These are phyloP conservation scores for Corythoichthys intestinalis DNA, from an alignment of 2,113 vertebrate genomes.

Conservation along the genomic window DNA sequence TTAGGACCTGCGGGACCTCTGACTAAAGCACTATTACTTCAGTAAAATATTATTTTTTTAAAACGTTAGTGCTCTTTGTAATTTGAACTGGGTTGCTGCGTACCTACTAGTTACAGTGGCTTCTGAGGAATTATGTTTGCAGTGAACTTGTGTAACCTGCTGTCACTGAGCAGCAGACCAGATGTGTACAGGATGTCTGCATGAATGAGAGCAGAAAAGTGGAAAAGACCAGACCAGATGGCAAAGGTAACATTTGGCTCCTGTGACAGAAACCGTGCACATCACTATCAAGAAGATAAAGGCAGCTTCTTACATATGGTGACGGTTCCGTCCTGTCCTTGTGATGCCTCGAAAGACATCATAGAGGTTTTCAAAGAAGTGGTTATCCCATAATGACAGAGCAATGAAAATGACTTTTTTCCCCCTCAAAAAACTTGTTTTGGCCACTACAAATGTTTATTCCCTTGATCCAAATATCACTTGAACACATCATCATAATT, in stretches of 20 bases:
- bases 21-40: no score
- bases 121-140: constrained; percentile 10
- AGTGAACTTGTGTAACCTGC: not conserved
- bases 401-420: no score
- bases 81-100: not conserved
- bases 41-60: no score
- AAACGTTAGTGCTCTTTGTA: not conserved
- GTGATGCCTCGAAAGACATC: no score
- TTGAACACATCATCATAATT: no score
- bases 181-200: constrained; percentile 8
- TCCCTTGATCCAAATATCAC: no score
- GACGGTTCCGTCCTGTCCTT: no score
- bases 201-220: not conserved
- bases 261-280: not conserved
- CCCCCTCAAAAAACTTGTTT: no score
- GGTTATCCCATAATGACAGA: no score
- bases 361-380: no score
- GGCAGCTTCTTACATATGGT: not conserved
- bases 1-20: no score
- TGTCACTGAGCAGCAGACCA: constrained; percentile 6
- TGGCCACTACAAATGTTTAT: no score
- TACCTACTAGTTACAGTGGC: not conserved
- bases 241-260: not conserved
- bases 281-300: not conserved
- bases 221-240: constrained; percentile 1